Evolutionary conservation across 2,888 invertebrate genomes (phyloP).

Genomic region (Eueremaeus valkanovi): DNA sequence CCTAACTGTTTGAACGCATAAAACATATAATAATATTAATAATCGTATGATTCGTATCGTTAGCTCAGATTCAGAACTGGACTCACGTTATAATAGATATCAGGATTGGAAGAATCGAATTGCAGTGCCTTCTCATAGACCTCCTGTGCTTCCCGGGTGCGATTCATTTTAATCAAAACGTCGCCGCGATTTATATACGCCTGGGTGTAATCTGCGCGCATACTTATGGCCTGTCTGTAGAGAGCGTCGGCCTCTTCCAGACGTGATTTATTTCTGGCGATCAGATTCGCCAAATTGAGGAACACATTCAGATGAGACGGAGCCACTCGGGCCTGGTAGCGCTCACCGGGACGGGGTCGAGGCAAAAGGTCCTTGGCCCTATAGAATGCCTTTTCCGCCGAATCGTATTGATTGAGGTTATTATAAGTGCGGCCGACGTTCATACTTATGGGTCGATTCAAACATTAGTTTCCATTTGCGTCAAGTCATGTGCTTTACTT

Average conservation of each 20-base stretch:
- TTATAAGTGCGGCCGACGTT: conserved; percentile 94
- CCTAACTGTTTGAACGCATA: conserved; percentile 63
- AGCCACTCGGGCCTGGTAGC: conserved; percentile 90
- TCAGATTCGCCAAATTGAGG: conserved; percentile 87
- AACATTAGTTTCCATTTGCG: too few species aligned
- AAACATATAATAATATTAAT: neutral
- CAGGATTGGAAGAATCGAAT: conserved; percentile 89
- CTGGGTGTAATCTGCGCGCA: conserved; percentile 92
- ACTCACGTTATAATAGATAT: conserved; percentile 90
- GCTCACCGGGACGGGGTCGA: conserved; percentile 86
- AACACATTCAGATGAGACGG: conserved; percentile 95
- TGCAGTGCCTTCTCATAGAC: conserved; percentile 87
- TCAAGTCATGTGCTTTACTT: too few species aligned
- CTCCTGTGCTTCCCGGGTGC: conserved; percentile 87
- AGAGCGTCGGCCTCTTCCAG: conserved; percentile 89
- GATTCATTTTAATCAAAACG: conserved; percentile 87
- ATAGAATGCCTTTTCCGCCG: conserved; percentile 88
- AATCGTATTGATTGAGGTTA: conserved; percentile 76
- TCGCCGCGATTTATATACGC: conserved; percentile 97
- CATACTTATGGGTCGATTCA: too few species aligned
- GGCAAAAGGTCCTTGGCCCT: conserved; percentile 83
- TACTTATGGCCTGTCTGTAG: conserved; percentile 91
- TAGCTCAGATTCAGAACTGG: conserved; percentile 41
- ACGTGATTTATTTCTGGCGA: conserved; percentile 84
- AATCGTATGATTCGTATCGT: conserved; percentile 9